Base-by-base conservation (phyloP, 2,888 invertebrate genomes). In the Melikaiella ostensackeni region DNA sequence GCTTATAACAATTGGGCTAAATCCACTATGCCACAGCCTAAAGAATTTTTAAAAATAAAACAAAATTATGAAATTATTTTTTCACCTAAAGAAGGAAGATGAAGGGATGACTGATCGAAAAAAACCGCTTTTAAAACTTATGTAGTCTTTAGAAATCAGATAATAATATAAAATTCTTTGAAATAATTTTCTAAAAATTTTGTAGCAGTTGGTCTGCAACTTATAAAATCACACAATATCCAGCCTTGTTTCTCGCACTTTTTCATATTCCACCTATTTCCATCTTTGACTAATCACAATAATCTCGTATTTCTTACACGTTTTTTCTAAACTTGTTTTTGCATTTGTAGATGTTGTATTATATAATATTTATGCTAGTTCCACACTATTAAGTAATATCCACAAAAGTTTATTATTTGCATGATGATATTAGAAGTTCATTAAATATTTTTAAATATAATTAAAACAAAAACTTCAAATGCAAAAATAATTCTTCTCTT, bases 271-370 rank as follows among this genome's bases (percentile, higher is more conserved):
- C 30, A 70, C 46, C n/a, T 13, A 11, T 42, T 70, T 50, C 30
- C 50, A n/a, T 50, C 30, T 50, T 11, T 30, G 30, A 50, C 27
- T 70, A 70, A 70, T 70, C 30, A 70, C 30, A 50, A 3, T 50
- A 70, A 11, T 70, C 50, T 50, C 33, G 2, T 24, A 42, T 21
- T 42, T 38, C 24, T 64, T 70, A 50, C 33, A 70, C 70, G 27
- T 19, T 9, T 70, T 70, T n/a, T 13, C 13, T 59, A 30, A 66
- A 50, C n/a, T n/a, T 70, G n/a, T 70, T 70, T 33, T 50, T 50
- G 70, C 50, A 70, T 70, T 55, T 50, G 50, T 70, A 70, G 33
- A 70, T 30, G n/a, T n/a, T 46, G 27, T 27, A 50, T 46, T 27
- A 30, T 30, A 30, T 30, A n/a, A n/a, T n/a, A n/a, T n/a, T n/a